phyloP scores from a whole-genome alignment of 2,113 vertebrate genomes.

The Pimephales promelas region DNA sequence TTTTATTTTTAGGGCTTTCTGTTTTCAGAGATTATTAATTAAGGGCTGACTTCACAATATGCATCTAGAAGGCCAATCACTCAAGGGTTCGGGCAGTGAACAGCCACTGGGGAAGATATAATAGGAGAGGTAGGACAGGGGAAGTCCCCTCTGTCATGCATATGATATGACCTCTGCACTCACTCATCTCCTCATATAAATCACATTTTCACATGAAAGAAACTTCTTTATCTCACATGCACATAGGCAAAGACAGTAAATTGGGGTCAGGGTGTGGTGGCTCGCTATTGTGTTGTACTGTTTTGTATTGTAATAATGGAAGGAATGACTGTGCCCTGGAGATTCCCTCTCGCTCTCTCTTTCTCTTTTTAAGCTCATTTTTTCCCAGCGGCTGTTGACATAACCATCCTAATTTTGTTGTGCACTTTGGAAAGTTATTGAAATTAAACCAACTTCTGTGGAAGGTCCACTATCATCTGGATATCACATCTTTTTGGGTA shows the following conservation, averaged over 20 bases:
- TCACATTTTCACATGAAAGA: background rate
- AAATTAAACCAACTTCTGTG: background rate
- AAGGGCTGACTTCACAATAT: background rate
- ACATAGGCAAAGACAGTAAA: background rate
- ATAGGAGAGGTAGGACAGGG: background rate
- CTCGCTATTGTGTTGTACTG: background rate
- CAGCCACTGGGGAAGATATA: background rate
- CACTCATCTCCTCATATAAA: background rate
- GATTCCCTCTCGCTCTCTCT: background rate
- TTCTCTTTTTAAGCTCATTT: background rate
- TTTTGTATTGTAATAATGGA: background rate
- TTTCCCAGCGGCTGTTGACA: background rate
- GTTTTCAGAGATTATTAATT: constrained; percentile 1
- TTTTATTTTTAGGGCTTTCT: background rate
- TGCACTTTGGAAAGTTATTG: background rate
- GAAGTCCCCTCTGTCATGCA: constrained; percentile 33
- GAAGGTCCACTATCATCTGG: background rate
- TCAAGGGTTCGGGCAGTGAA: background rate
- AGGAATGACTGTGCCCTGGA: constrained; percentile 14
- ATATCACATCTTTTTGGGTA: background rate
- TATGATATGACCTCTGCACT: background rate
- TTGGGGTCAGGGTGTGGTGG: constrained; percentile 25
- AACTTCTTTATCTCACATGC: background rate
- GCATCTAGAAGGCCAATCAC: constrained; percentile 12
- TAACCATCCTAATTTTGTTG: background rate